Evolutionary conservation across 2,888 invertebrate species (phyloP).

Genomic region (Rotaria magnacalcarata): DNA sequence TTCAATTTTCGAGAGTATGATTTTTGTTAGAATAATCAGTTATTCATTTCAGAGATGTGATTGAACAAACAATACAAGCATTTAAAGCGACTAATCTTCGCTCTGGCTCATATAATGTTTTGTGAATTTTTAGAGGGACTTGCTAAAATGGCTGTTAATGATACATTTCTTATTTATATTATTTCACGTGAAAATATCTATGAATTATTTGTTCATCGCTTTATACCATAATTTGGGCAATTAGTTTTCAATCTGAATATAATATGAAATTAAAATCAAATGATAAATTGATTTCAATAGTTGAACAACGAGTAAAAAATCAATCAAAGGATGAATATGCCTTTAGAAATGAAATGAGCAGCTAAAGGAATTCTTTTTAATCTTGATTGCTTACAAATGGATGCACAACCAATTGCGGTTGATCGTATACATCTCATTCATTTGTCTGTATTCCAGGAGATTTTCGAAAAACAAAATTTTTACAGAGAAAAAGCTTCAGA

Average conservation of each 20-base stretch:
- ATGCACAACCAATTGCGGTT: not conserved
- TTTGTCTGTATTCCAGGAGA: too few species aligned
- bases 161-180: not conserved
- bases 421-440: too few species aligned
- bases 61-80: not conserved
- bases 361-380: conserved; percentile 31
- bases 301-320: not conserved
- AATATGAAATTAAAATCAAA: not conserved
- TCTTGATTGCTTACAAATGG: not conserved
- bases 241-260: conserved; percentile 1
- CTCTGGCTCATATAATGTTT: not conserved
- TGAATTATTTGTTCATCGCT: not conserved
- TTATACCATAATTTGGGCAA: not conserved
- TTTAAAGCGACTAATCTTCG: not conserved
- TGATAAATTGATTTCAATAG: not conserved
- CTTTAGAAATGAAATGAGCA: not conserved
- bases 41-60: too few species aligned
- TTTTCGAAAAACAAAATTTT: too few species aligned
- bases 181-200: not conserved
- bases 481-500: too few species aligned
- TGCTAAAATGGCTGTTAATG: not conserved
- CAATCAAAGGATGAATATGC: not conserved
- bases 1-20: too few species aligned
- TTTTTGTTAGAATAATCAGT: too few species aligned
- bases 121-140: conserved; percentile 1